Percentiles rank a stretch among this genome's conserved stretches.
These are phyloP conservation scores for Pteronotus mesoamericanus DNA, from an alignment of 2,797 vertebrate species.

Conservation along the genomic window DNA sequence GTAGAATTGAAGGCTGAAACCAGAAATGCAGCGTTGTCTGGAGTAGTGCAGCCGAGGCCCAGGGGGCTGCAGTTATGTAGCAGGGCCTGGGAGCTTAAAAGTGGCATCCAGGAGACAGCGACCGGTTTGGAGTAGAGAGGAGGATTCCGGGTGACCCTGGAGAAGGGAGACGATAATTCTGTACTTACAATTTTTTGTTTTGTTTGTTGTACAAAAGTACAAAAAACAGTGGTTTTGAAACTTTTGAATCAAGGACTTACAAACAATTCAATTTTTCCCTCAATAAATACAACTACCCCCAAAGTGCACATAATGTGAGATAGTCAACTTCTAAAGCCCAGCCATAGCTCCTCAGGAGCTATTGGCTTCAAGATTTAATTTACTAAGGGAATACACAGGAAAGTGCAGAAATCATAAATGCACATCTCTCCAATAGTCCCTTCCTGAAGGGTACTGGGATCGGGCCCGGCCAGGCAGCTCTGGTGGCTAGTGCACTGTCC, in stretches of 20 bases:
- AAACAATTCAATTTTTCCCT: background rate
- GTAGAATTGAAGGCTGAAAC: background rate
- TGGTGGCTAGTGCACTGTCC: no score
- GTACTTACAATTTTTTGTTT: background rate
- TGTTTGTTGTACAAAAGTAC: background rate
- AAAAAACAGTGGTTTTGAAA: background rate
- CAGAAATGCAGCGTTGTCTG: background rate
- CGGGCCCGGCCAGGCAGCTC: no score
- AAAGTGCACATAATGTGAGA: background rate
- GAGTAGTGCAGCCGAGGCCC: no score
- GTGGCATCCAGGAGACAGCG: background rate
- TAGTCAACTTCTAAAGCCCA: background rate
- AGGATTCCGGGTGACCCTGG: background rate
- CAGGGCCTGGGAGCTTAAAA: background rate
- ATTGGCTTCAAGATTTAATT: background rate
- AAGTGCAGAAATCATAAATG: background rate
- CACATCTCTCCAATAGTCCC: no score
- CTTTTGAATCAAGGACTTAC: background rate
- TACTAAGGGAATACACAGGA: background rate
- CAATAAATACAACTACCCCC: background rate
- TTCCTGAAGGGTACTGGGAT: background rate
- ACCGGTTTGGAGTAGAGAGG: background rate
- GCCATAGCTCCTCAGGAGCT: background rate
- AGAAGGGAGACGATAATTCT: background rate
- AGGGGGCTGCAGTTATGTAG: fast-evolving